phyloP scores from a whole-genome alignment of 2,888 invertebrate genomes.

The Trypoxylon attenuatum region DNA sequence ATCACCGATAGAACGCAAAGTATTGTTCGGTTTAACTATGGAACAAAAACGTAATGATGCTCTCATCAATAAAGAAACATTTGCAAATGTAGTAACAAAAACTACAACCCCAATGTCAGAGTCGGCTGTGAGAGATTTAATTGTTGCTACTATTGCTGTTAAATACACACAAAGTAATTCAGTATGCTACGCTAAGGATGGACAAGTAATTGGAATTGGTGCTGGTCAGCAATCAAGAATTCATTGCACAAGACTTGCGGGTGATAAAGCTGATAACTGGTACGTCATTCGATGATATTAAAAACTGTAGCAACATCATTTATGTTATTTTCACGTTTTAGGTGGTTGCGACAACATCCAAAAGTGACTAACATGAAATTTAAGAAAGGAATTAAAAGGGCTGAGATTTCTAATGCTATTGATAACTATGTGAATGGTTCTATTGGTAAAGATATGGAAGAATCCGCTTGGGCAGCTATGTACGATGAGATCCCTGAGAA shows the following conservation, averaged over 20 bases:
- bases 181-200: conserved; percentile 96
- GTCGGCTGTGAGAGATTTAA: conserved; percentile 89
- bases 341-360: conserved; percentile 96
- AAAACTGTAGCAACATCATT: too few species aligned
- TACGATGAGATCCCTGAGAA: conserved; percentile 84
- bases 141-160: conserved; percentile 95
- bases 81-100: conserved; percentile 86
- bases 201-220: conserved; percentile 95
- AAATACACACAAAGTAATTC: conserved; percentile 99
- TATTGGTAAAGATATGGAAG: conserved; percentile 92
- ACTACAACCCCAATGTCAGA: conserved; percentile 81
- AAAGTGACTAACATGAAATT: conserved; percentile 89
- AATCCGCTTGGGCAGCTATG: conserved; percentile 83
- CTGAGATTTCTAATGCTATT: conserved; percentile 95
- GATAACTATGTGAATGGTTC: conserved; percentile 96
- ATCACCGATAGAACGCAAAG: conserved; percentile 85
- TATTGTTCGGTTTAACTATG: conserved; percentile 88
- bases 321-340: conserved; percentile 54
- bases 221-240: conserved; percentile 99
- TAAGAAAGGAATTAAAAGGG: conserved; percentile 89
- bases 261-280: conserved; percentile 98
- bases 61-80: conserved; percentile 84
- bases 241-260: conserved; percentile 97
- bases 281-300: too few species aligned
- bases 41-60: conserved; percentile 94